Evolutionary conservation across 2,113 vertebrate genomes (phyloP).

Genomic region (Stegastes partitus): DNA sequence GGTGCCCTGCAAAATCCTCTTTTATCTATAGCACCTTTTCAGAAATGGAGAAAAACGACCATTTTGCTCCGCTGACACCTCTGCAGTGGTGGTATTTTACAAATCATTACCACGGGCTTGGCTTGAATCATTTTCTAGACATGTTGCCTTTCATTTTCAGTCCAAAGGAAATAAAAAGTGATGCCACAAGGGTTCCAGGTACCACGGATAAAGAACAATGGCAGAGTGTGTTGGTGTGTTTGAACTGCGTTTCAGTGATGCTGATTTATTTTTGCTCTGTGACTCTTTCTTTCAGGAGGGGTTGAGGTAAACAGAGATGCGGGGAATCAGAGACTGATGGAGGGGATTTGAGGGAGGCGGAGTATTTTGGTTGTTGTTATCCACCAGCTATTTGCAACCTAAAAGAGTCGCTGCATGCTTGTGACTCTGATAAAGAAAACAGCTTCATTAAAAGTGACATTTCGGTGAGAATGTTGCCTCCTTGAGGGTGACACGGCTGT

Average conservation of each 20-base stretch:
- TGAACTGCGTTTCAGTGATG: slow-evolving; percentile 23
- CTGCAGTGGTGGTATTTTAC: slow-evolving; percentile 40
- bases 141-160: slow-evolving; percentile 45
- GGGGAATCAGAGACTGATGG: slow-evolving; percentile 21
- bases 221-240: slow-evolving; percentile 21
- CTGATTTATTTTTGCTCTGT: slow-evolving; percentile 36
- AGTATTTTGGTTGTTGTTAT: slow-evolving; percentile 32
- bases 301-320: slow-evolving; percentile 36
- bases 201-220: slow-evolving; percentile 5
- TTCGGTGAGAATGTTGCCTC: slow-evolving; percentile 13
- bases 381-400: slow-evolving; percentile 32
- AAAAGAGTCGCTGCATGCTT: background rate
- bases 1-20: slow-evolving; percentile 23
- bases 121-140: slow-evolving; percentile 25
- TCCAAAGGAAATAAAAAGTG: slow-evolving; percentile 24
- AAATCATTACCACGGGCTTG: slow-evolving; percentile 45
- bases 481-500: slow-evolving; percentile 5
- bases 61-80: slow-evolving; percentile 30
- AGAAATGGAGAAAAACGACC: slow-evolving; percentile 35
- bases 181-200: slow-evolving; percentile 11
- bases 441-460: slow-evolving; percentile 26
- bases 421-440: slow-evolving; percentile 15
- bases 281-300: slow-evolving; percentile 12
- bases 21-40: slow-evolving; percentile 37
- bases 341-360: slow-evolving; percentile 16